Base-by-base conservation (phyloP, 2,113 vertebrate species). In the Collichthys lucidus region DNA sequence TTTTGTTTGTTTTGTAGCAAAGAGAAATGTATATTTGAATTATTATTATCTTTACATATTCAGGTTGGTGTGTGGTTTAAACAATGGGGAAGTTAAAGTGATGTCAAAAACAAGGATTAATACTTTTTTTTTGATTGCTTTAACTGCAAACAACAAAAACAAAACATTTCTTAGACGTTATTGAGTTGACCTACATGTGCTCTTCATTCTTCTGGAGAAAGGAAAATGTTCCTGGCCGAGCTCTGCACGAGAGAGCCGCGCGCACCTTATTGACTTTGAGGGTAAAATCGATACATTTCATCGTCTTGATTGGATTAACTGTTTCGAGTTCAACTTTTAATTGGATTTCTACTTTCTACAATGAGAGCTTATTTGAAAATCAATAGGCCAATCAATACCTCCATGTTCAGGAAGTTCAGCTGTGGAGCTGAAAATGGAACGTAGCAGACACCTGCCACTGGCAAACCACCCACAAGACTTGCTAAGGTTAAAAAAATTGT, bases 311-410 rank as follows among this genome's bases (percentile, higher is more conserved):
- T 90, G 93, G 94, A 95, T 95, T 94, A 94, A 89, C 68, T 29
- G 79, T 92, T 93, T 88, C 35, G 79, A 73, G 68, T 86, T 92
- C 73, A 90, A 92, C 80, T 89, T 95, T 90, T 95, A 94, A 95
- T 95, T 92, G 94, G 94, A 95, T 94, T 95, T 91, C 82, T 88
- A 90, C 91, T 92, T 93, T 93, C 88, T 86, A 88, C 85, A 77
- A 84, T 68, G 86, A 84, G 85, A 85, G 82, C 88, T 88, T 70
- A 85, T 89, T 88, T 86, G 88, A 93, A 94, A 95, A 95, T 94
- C 94, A 95, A 95, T 95, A 83, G 50, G 46, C 74, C 80, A 94
- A 94, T 95, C 94, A 90, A 94, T 94, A 92, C 66, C 35, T 72
- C 78, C 50, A 12, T 70, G 69, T 88, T 63, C 78, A 44, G 67